Base-by-base conservation (phyloP, 2,888 invertebrate genomes). In the Cephonodes hylas region DNA sequence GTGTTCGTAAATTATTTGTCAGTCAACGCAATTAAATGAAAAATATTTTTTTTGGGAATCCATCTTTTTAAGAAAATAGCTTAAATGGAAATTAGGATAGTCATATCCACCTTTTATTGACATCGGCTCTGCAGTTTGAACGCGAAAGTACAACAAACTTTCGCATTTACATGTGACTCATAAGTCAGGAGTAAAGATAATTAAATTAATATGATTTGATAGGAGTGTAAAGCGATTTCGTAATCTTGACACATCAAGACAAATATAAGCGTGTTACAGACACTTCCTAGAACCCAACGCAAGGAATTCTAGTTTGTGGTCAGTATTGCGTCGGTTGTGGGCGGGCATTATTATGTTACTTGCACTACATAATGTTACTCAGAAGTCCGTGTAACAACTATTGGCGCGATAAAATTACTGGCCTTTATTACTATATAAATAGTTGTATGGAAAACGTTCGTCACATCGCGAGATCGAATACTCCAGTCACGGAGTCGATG, bases 401-500 rank as follows among this genome's bases (percentile, higher is more conserved):
- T 20, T 31, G 53, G 18, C 53, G 18, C 31, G 53, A 53, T 31
- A 58, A 22, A 20, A 20, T 38, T 20, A 46, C 23, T 53, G 53
- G 27, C 8, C 18, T 53, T 53, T 53, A 58, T 48, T 48, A 23
- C 27, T 45, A 10, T 18, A 18, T 22, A 23, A 46, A 23, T 46
- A 46, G 46, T 25, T 46, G 46, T 23, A 31, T 53, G 53, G 31
- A 53, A 53, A 48, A 48, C 48, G 53, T 53, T 18, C 31, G 31
- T 53, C 20, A 58, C 48, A 42, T 48, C 38, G 42, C 48, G 27
- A 53, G 31, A 61, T 66, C 73, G 69, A 63, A 66, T 73, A 77
- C 61, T 60, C 73, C 70, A 81, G 73, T 82, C 85, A 83, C 84
- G 84, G 81, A 75, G 81, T 77, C 81, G 83, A 81, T 79, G 74